A percentile compares a stretch with the other conserved stretches of the same genome.
Conservation (phyloP, 2,797 vertebrate genomes). For the Columba guinea region DNA sequence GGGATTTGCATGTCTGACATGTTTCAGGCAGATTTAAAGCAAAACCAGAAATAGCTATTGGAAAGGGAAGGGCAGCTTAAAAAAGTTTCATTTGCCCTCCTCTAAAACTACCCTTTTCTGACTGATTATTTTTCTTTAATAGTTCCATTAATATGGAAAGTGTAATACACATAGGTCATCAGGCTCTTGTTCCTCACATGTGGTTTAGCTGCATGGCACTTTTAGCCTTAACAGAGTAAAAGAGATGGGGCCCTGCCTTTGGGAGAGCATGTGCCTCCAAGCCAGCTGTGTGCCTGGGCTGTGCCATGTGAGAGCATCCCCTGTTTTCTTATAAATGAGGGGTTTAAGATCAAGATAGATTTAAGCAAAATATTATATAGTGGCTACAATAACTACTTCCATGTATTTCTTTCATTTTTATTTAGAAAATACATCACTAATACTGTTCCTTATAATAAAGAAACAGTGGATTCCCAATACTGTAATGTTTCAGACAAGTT, state of each 20-base stretch:
- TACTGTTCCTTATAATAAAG: background rate
- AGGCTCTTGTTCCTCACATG: background rate
- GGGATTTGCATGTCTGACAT: slow-evolving; percentile 21
- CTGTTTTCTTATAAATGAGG: background rate
- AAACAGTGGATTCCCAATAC: background rate
- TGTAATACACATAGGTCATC: background rate
- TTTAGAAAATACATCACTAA: background rate
- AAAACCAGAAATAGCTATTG: background rate
- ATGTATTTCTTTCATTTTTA: background rate
- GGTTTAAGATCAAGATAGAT: background rate
- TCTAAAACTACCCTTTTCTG: background rate
- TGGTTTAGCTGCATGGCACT: background rate
- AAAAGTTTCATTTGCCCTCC: background rate
- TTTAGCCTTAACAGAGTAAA: background rate
- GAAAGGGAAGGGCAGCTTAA: background rate
- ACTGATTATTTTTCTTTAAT: background rate
- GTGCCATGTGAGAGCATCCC: background rate
- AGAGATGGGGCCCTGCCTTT: background rate
- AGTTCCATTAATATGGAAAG: background rate
- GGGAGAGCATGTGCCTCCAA: background rate
- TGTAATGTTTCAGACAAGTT: background rate
- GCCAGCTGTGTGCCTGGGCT: background rate
- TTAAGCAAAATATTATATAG: background rate
- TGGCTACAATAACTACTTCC: background rate
- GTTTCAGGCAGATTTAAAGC: slow-evolving; percentile 15